A percentile compares a stretch with the other conserved stretches of the same genome.
Evolutionary conservation across 2,888 invertebrate species (phyloP).

Genomic region (Carpatolechia fugitivella): DNA sequence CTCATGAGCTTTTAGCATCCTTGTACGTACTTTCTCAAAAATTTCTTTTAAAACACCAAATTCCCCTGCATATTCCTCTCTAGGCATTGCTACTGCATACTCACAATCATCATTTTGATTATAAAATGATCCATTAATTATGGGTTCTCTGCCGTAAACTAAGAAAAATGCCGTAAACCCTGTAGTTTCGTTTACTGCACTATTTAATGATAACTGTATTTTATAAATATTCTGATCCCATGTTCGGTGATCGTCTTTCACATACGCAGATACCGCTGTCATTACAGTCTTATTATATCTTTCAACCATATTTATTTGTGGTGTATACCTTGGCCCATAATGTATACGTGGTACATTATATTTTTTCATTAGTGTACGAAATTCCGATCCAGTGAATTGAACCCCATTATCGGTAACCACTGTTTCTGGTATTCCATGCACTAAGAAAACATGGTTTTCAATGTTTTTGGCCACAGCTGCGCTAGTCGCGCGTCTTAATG

Average conservation of each 20-base stretch:
- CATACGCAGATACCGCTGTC: constrained; percentile 11
- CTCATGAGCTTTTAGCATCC: background rate
- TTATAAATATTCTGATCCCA: constrained; percentile 11
- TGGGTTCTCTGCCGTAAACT: too few species aligned
- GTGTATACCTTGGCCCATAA: constrained; percentile 17
- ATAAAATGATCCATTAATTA: too few species aligned
- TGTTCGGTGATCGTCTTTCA: constrained; percentile 13
- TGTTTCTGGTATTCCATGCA: constrained; percentile 22
- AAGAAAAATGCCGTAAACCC: too few species aligned
- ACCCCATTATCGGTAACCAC: constrained; percentile 17
- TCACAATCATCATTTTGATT: too few species aligned
- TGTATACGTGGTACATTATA: constrained; percentile 17
- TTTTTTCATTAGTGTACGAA: constrained; percentile 2
- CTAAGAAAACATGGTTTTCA: constrained; percentile 18
- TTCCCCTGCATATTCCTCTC: constrained; percentile 13
- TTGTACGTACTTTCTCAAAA: background rate
- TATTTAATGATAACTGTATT: too few species aligned
- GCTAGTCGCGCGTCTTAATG: constrained; percentile 14
- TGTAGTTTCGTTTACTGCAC: too few species aligned
- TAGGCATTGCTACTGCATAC: too few species aligned
- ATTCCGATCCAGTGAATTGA: constrained; percentile 15
- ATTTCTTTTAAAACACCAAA: constrained; percentile 9
- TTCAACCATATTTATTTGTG: too few species aligned
- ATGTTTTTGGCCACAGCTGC: constrained; percentile 11
- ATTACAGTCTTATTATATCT: constrained; percentile 18